phyloP scores from a whole-genome alignment of 2,888 invertebrate species.

The Nasonia oneida region DNA sequence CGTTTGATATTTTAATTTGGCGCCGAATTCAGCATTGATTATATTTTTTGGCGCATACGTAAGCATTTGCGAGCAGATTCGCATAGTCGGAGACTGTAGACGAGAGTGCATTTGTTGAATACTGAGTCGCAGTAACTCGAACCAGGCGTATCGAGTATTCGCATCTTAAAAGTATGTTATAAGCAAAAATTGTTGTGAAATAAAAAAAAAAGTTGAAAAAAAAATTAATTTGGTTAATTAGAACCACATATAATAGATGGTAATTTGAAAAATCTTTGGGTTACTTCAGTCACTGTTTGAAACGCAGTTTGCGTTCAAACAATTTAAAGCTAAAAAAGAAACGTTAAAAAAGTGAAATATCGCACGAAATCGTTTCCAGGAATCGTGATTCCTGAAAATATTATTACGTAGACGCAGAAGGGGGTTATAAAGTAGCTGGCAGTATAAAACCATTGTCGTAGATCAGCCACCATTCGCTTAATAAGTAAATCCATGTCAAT shows the following conservation, averaged over 20 bases:
- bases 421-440: slow-evolving; percentile 6
- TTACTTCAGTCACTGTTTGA: neutral
- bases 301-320: slow-evolving; percentile 2
- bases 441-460: slow-evolving; percentile 21
- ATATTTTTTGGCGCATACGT: neutral
- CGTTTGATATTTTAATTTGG: neutral
- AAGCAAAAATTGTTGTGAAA: neutral
- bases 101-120: slow-evolving; percentile 44
- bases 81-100: slow-evolving; percentile 23
- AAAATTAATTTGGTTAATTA: neutral
- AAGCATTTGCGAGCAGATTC: neutral
- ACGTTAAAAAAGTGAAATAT: neutral
- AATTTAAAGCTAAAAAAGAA: neutral
- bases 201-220: neutral
- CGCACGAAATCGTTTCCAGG: neutral
- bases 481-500: slow-evolving; percentile 61
- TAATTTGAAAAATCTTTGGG: slow-evolving; percentile 20
- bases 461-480: slow-evolving; percentile 30
- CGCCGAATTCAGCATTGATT: neutral
- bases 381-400: neutral
- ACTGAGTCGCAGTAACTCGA: slow-evolving; percentile 6
- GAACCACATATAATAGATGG: neutral
- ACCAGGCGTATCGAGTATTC: slow-evolving; percentile 27
- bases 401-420: slow-evolving; percentile 20
- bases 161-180: neutral